Base-by-base conservation (phyloP, 2,888 invertebrate genomes). In the Eutolmus rufibarbis region DNA sequence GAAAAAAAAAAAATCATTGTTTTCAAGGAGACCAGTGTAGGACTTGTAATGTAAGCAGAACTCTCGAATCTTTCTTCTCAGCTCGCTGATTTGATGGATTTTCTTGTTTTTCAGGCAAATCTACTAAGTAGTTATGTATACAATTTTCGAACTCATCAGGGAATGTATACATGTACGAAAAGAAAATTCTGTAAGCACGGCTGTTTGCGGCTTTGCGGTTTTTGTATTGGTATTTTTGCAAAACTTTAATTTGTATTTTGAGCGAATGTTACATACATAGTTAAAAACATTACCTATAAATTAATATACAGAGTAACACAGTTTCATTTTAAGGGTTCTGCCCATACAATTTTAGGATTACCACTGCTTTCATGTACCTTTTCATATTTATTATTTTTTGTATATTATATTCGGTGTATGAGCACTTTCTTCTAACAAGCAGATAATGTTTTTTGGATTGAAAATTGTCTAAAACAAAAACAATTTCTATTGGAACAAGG, bases 1-100 rank as follows among this genome's bases (percentile, higher is more conserved):
- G 40, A 78, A 28, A 46, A 79, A 40, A n/a, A 37, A 79, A 31
- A 79, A 19, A 51, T n/a, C 7, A 51, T n/a, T 12, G 51, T 34
- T 51, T 79, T 79, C 79, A 79, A 51, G 79, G 79, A 46, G 31
- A 79, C 46, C 16, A 79, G 51, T 51, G 79, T 51, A 9, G 43
- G 12, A 79, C 79, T 79, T 31, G 12, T 56, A 79, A 79, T 79
- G 51, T 79, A 79, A 79, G 79, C 79, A 79, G 51, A 79, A 23
- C 23, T 66, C 28, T 23, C 12, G 28, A 66, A 23, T 66, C 23
- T 28, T 66, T 66, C 66, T 66, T 66, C 28, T 8, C 1, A 28
- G 23, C 9, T 12, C 23, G 66, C 14, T 19, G 23, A 66, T 66
- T 66, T 66, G 23, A 66, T 66, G 66, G 66, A 66, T 66, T 28